Percentiles rank a stretch among this genome's conserved stretches.
Evolutionary conservation across 2,113 vertebrate species (phyloP).

Genomic region (Pseudorhombus dupliciocellatus): DNA sequence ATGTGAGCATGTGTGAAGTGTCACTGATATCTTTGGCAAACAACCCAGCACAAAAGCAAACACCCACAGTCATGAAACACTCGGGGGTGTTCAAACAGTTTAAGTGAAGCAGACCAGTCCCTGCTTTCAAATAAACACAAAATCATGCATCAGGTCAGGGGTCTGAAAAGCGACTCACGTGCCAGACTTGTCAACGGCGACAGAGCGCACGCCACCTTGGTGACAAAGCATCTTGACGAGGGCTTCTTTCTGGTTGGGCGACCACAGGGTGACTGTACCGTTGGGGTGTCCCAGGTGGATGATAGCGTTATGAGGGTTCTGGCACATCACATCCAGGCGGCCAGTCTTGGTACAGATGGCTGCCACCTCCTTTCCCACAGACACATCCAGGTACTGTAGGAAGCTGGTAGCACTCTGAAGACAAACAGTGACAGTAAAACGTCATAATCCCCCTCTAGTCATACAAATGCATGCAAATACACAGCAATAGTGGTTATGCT

Average conservation of each 20-base stretch:
- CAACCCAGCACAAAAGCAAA: too few relatives aligned
- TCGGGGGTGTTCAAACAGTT: too few relatives aligned
- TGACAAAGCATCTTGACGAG: conserved; percentile 91
- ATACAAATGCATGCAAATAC: too few relatives aligned
- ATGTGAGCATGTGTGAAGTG: too few relatives aligned
- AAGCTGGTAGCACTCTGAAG: conserved; percentile 87
- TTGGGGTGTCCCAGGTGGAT: conserved; percentile 89
- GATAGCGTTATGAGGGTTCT: conserved; percentile 89
- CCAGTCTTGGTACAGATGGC: conserved; percentile 84
- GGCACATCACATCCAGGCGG: conserved; percentile 86
- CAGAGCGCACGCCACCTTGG: conserved; percentile 83
- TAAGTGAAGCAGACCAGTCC: too few relatives aligned
- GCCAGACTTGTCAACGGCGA: conserved; percentile 87
- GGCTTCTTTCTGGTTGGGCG: conserved; percentile 87
- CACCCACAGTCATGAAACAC: too few relatives aligned
- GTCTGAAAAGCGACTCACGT: conserved; percentile 80
- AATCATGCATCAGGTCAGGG: not conserved
- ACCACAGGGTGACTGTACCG: conserved; percentile 90
- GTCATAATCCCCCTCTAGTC: too few relatives aligned
- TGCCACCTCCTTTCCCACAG: conserved; percentile 87
- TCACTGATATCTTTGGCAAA: too few relatives aligned
- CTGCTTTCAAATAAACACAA: not conserved
- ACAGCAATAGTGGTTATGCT: too few relatives aligned
- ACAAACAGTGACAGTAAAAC: not conserved
- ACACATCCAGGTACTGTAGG: conserved; percentile 91